phyloP scores from a whole-genome alignment of 2,888 invertebrate species.

The Diabrotica balteata region DNA sequence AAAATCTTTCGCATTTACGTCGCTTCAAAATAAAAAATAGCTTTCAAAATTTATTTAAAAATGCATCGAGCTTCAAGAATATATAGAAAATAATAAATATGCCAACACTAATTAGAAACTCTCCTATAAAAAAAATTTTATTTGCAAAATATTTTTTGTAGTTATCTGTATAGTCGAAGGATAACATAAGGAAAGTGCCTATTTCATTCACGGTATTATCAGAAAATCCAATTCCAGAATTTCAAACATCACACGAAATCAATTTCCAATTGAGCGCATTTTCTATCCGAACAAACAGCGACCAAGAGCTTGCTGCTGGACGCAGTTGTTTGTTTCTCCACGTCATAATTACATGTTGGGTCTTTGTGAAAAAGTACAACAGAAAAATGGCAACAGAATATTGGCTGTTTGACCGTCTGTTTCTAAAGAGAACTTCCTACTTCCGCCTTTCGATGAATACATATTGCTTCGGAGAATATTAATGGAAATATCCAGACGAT shows the following conservation, averaged over 20 bases:
- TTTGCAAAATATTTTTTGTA: neutral
- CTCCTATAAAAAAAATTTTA: neutral
- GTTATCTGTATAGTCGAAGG: neutral
- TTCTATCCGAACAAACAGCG: slow-evolving; percentile 2
- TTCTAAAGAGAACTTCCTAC: neutral
- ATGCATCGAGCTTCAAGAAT: too few species aligned
- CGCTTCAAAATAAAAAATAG: too few species aligned
- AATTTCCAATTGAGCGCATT: slow-evolving; percentile 5
- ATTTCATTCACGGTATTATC: neutral
- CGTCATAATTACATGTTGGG: slow-evolving; percentile 2
- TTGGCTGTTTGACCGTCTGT: neutral
- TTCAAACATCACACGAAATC: slow-evolving; percentile 9
- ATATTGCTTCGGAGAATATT: too few species aligned
- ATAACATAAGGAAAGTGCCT: neutral
- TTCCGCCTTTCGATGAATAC: too few species aligned
- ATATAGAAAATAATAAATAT: too few species aligned
- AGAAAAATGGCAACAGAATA: neutral
- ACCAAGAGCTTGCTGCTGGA: neutral
- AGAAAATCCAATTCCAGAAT: neutral
- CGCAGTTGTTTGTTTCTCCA: neutral
- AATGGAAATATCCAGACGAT: too few species aligned
- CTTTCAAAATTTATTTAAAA: too few species aligned
- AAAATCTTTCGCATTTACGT: too few species aligned
- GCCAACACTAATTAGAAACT: too few species aligned
- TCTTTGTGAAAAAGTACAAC: neutral